A percentile compares a stretch with the other conserved stretches of the same genome.
phyloP scores from a whole-genome alignment of 2,797 vertebrate species.

The Taenioides sp. region DNA sequence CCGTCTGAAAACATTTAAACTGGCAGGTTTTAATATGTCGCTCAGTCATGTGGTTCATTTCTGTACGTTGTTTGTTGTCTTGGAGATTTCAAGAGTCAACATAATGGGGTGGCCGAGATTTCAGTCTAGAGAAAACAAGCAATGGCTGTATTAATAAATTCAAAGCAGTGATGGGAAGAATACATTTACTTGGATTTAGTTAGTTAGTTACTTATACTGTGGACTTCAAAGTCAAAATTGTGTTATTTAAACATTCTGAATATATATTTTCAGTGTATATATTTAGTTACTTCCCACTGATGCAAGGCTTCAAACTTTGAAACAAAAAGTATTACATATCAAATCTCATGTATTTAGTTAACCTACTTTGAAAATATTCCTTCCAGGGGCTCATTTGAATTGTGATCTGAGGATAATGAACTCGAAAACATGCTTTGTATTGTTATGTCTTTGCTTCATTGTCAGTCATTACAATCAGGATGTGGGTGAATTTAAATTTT shows the following conservation, averaged over 20 bases:
- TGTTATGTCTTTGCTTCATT: constrained; percentile 3
- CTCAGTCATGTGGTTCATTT: constrained; percentile 40
- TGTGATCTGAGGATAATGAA: not conserved
- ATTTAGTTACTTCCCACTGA: no score
- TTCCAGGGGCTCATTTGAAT: not conserved
- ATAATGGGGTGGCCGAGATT: constrained; percentile 27
- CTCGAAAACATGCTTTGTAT: not conserved
- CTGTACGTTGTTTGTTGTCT: constrained; percentile 44
- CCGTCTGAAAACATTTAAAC: constrained; percentile 57
- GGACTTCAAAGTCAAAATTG: not conserved
- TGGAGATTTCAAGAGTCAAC: constrained; percentile 47
- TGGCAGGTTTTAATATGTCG: constrained; percentile 56
- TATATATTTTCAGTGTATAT: no score
- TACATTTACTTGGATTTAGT: no score
- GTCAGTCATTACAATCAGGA: constrained; percentile 5
- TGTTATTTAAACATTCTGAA: no score
- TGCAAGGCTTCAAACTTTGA: not conserved
- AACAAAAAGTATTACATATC: not conserved
- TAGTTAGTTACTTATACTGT: not conserved
- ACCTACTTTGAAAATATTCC: not conserved
- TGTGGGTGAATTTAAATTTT: not conserved
- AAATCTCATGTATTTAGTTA: constrained; percentile 1
- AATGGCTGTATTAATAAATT: constrained; percentile 8
- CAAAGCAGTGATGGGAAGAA: no score
- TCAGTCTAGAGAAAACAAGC: constrained; percentile 14